phyloP scores from a whole-genome alignment of 2,888 invertebrate species.

The Clitarchus hookeri region DNA sequence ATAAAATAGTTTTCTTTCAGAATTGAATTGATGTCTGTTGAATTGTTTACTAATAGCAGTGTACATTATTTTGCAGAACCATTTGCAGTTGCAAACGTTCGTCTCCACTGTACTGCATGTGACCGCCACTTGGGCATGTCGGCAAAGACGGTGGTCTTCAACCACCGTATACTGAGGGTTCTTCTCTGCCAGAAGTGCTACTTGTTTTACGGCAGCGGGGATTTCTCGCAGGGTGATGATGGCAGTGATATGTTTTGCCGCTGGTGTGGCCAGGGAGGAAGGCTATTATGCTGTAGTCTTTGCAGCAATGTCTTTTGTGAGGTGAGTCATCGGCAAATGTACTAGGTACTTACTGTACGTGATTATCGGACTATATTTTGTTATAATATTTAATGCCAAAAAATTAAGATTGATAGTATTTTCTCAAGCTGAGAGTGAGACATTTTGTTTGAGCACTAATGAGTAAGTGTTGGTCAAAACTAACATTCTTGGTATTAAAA shows the following conservation, averaged over 20 bases:
- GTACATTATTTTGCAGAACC: not conserved
- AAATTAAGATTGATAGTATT: no score
- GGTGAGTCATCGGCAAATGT: slow-evolving; percentile 25
- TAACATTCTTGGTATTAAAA: no score
- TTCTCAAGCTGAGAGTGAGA: no score
- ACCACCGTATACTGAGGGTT: slow-evolving; percentile 31
- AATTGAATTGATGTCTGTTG: no score
- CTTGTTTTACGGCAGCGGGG: slow-evolving; percentile 37
- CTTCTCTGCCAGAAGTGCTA: slow-evolving; percentile 36
- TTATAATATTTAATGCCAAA: no score
- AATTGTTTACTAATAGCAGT: no score
- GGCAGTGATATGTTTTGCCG: slow-evolving; percentile 38
- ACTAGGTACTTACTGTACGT: no score
- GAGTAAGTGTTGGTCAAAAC: no score
- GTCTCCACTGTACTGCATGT: slow-evolving; percentile 37
- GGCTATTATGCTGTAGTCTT: slow-evolving; percentile 35
- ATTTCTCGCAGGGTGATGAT: slow-evolving; percentile 33
- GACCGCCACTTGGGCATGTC: slow-evolving; percentile 33
- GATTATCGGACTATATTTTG: no score
- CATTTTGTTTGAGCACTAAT: no score
- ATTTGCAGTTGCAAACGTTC: not conserved
- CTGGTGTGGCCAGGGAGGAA: slow-evolving; percentile 41
- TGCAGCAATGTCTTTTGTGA: slow-evolving; percentile 40
- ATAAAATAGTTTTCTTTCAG: no score
- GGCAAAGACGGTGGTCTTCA: not conserved